Evolutionary conservation across 2,888 invertebrate genomes (phyloP).

Genomic region (Orthosia gothica): DNA sequence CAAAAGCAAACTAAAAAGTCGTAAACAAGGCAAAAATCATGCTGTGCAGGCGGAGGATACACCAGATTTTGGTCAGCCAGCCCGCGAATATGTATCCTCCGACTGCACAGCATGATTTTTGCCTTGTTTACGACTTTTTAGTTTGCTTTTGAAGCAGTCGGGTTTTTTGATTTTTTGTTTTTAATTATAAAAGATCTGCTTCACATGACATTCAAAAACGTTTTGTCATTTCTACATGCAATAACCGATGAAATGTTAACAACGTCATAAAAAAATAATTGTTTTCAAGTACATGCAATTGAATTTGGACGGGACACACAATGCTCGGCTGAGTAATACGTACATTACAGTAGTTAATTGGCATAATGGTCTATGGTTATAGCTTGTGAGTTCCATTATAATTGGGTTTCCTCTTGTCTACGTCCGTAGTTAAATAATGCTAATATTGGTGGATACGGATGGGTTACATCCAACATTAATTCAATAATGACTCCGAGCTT

Average conservation of each 20-base stretch:
- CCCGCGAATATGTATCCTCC: too few relatives aligned
- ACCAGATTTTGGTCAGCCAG: too few relatives aligned
- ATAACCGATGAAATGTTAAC: conserved; percentile 44
- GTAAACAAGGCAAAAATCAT: too few relatives aligned
- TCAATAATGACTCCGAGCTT: conserved; percentile 57
- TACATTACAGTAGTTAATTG: conserved; percentile 77
- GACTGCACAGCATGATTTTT: too few relatives aligned
- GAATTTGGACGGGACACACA: conserved; percentile 49
- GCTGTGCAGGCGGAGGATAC: too few relatives aligned
- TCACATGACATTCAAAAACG: conserved; percentile 11
- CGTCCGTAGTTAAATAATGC: conserved; percentile 68
- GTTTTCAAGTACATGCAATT: conserved; percentile 32
- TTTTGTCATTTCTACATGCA: conserved; percentile 29
- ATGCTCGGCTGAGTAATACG: conserved; percentile 40
- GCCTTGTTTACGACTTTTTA: too few relatives aligned
- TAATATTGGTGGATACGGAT: conserved; percentile 61
- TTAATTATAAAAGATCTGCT: not conserved
- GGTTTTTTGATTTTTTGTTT: too few relatives aligned
- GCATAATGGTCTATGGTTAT: conserved; percentile 73
- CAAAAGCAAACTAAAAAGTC: too few relatives aligned
- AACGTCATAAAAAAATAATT: conserved; percentile 51
- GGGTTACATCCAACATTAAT: conserved; percentile 57
- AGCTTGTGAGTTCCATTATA: conserved; percentile 71
- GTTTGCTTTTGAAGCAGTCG: too few relatives aligned
- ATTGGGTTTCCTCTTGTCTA: conserved; percentile 72